Base-by-base conservation (phyloP, 1,140 invertebrate species). In the Lutraria rhynchaena region DNA sequence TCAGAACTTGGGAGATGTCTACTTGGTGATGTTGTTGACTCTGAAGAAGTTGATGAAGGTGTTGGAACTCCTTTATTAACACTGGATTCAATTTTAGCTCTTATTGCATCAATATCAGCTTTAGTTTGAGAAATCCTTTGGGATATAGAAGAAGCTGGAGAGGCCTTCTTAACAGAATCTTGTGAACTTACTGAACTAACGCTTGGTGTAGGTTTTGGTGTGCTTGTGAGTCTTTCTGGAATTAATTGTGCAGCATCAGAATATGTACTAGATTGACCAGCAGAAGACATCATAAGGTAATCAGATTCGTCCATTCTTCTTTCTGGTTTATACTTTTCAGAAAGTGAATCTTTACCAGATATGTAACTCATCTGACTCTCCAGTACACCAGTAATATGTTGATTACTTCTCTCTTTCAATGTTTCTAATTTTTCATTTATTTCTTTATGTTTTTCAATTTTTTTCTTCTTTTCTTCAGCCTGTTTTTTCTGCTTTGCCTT, bases 51-150 rank as follows among this genome's bases (percentile, higher is more conserved):
- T 29, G 13, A 5, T 46, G 1, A 46, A 17, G 22, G 7, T 29
- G 41, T 1, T 19, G 37, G 24, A 35, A 57, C 1, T 31, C 55
- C 60, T 22, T 22, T 31, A 24, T 60, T 46, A 7, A 80, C 76
- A 44, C 76, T 80, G 4, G 46, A 44, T 61, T 80, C 76, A 17
- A 80, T 80, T 57, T 80, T 80, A 19, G 76, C 76, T 33, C 76
- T 69, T 44, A 80, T 80, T 0, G 33, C 7, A 46, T 69, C 76
- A 70, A 80, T 80, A 37, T 80, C 76, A 37, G 60, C 61, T 29
- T 57, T 69, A 17, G 76, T 80, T 46, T 70, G 63, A 15, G 76
- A 63, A 31, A 80, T 69, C 60, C 76, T 69, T 49, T 80, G 33
- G 15, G 76, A n/a, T 27, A 80, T 57, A 37, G 35, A 44, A 17